Percentiles rank a stretch among this genome's conserved stretches.
These are phyloP conservation scores for Drosophila grimshawi DNA, from an alignment of 1,140 invertebrate species.

Conservation along the genomic window DNA sequence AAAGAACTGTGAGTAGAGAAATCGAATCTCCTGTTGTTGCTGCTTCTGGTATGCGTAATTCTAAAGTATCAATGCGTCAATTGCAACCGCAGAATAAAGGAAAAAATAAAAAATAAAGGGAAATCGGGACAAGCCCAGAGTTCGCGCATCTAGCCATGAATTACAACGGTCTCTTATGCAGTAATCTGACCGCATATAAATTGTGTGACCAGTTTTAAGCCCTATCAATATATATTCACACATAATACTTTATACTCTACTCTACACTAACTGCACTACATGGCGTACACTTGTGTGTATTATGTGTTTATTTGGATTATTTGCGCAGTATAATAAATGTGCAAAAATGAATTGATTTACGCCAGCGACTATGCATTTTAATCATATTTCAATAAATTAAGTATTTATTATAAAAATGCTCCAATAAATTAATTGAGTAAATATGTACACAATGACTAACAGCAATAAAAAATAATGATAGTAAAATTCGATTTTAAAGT, in stretches of 20 bases:
- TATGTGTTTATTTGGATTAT: neutral
- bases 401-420: slow-evolving; percentile 75
- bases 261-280: neutral
- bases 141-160: slow-evolving; percentile 45
- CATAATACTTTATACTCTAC: slow-evolving; percentile 51
- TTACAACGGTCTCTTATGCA: slow-evolving; percentile 64
- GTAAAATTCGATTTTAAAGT: slow-evolving; percentile 2
- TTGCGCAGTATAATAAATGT: slow-evolving; percentile 60
- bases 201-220: slow-evolving; percentile 43
- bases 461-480: slow-evolving; percentile 12
- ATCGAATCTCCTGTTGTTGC: slow-evolving; percentile 9
- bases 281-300: neutral
- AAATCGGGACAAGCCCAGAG: neutral
- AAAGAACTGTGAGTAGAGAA: slow-evolving; percentile 48
- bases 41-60: slow-evolving; percentile 20
- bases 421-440: slow-evolving; percentile 76
- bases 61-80: slow-evolving; percentile 7
- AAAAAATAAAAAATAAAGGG: neutral
- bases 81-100: slow-evolving; percentile 2
- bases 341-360: slow-evolving; percentile 75
- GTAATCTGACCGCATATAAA: slow-evolving; percentile 80
- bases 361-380: slow-evolving; percentile 58
- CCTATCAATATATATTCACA: slow-evolving; percentile 49
- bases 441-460: slow-evolving; percentile 31
- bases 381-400: slow-evolving; percentile 81